Conservation (phyloP, 2,113 vertebrate species). For the Pandion haliaetus region DNA sequence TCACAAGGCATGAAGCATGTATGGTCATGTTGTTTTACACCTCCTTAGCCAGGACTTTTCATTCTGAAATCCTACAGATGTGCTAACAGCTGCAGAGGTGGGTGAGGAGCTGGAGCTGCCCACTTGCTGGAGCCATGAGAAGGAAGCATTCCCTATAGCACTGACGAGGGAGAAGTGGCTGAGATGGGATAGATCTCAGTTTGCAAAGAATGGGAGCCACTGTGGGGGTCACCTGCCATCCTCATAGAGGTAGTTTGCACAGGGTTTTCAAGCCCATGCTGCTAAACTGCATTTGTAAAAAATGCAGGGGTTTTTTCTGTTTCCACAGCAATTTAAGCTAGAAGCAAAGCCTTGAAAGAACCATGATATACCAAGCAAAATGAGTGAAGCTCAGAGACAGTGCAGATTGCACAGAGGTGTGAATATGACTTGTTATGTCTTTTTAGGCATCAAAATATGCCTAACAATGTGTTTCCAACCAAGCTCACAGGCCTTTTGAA, state of each 20-base stretch:
- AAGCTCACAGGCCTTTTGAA: conserved; percentile 10
- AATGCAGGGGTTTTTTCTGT: neutral
- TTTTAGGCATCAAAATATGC: conserved; percentile 30
- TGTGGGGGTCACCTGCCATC: neutral
- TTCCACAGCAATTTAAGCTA: conserved; percentile 9
- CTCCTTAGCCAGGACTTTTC: conserved; percentile 13
- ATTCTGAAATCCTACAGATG: conserved; percentile 33
- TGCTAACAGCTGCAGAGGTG: conserved; percentile 46
- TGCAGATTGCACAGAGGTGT: conserved; percentile 33
- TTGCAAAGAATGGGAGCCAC: neutral
- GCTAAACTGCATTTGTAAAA: neutral
- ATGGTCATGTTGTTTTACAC: neutral
- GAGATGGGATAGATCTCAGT: neutral
- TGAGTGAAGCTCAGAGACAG: conserved; percentile 22
- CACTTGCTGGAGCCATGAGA: neutral
- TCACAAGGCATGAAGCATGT: neutral
- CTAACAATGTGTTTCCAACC: conserved; percentile 25
- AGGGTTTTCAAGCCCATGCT: neutral
- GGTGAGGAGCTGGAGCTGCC: neutral
- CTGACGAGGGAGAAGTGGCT: neutral
- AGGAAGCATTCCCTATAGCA: neutral
- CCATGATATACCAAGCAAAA: conserved; percentile 16
- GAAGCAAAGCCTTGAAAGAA: conserved; percentile 22
- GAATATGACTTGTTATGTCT: conserved; percentile 15
- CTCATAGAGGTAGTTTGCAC: neutral